A percentile compares a stretch with the other conserved stretches of the same genome.
These are phyloP conservation scores for Folsomia manolachei DNA, from an alignment of 2,888 invertebrate genomes.

Conservation along the genomic window DNA sequence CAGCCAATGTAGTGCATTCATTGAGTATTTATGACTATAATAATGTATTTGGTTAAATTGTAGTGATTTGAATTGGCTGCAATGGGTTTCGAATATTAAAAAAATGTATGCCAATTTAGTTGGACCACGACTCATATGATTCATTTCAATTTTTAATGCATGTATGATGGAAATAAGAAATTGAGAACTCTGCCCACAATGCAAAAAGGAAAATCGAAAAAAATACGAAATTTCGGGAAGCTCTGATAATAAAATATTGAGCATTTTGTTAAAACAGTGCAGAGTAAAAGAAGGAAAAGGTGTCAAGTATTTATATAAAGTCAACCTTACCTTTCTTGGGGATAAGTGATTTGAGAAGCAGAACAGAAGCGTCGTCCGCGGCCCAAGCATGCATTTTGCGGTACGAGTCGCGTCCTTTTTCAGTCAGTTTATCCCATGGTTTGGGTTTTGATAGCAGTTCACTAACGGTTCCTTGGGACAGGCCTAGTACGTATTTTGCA, in stretches of 20 bases:
- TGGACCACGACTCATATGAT: neutral
- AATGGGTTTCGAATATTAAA: neutral
- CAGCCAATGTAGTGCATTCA: too few relatives aligned
- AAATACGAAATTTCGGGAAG: too few relatives aligned
- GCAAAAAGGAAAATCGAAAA: neutral
- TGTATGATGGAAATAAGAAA: neutral
- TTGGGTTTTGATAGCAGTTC: conserved; percentile 98
- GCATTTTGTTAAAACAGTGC: neutral
- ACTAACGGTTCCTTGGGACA: conserved; percentile 96
- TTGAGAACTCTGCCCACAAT: neutral
- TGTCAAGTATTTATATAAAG: conserved; percentile 4
- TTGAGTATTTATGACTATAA: neutral
- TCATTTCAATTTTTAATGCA: neutral
- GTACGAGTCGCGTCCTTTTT: conserved; percentile 98
- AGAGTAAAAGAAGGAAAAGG: neutral
- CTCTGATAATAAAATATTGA: too few relatives aligned
- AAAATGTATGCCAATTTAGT: neutral
- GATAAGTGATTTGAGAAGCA: conserved; percentile 95
- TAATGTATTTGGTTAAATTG: neutral
- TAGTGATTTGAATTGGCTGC: neutral
- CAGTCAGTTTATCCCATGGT: conserved; percentile 99
- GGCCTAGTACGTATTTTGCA: conserved; percentile 95
- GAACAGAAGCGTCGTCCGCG: conserved; percentile 84
- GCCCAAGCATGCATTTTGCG: conserved; percentile 99
- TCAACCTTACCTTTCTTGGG: conserved; percentile 87